phyloP scores from a whole-genome alignment of 35 echinoderm and acorn worm species.

The Eucidaris tribuloides region DNA sequence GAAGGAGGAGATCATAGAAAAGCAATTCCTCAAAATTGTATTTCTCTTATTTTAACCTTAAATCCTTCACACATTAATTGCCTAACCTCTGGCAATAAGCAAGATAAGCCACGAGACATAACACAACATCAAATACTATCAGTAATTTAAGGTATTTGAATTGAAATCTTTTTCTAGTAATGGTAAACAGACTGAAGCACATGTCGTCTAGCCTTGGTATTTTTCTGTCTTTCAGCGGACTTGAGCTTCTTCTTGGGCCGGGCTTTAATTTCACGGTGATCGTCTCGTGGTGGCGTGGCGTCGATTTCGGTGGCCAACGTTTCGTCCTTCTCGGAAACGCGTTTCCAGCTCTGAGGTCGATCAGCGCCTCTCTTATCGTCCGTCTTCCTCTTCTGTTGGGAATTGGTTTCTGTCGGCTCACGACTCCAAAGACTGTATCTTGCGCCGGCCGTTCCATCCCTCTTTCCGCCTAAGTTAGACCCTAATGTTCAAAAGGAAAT shows the following conservation, averaged over 20 bases:
- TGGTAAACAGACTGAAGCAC: too few relatives aligned
- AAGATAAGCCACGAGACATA: too few relatives aligned
- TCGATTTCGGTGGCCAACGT: background rate
- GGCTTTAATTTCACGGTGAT: background rate
- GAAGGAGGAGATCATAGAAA: too few relatives aligned
- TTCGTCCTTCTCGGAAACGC: background rate
- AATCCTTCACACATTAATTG: too few relatives aligned
- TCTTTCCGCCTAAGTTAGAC: slow-evolving; percentile 59
- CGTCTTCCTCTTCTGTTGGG: slow-evolving; percentile 36
- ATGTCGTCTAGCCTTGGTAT: background rate
- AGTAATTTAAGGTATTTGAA: too few relatives aligned
- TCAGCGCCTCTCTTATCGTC: background rate
- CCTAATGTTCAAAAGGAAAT: slow-evolving; percentile 44
- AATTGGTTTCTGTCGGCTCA: slow-evolving; percentile 27
- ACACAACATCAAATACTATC: too few relatives aligned
- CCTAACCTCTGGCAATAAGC: too few relatives aligned
- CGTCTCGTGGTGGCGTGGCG: background rate
- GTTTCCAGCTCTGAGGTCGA: background rate
- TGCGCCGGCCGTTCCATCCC: slow-evolving; percentile 59
- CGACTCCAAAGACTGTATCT: slow-evolving; percentile 71
- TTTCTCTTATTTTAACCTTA: too few relatives aligned
- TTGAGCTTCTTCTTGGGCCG: slow-evolving; percentile 11
- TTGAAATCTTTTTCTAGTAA: too few relatives aligned
- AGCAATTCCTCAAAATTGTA: too few relatives aligned
- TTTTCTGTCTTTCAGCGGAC: slow-evolving; percentile 11